Base-by-base conservation (phyloP, 2,888 invertebrate species). In the Unio pictorum region DNA sequence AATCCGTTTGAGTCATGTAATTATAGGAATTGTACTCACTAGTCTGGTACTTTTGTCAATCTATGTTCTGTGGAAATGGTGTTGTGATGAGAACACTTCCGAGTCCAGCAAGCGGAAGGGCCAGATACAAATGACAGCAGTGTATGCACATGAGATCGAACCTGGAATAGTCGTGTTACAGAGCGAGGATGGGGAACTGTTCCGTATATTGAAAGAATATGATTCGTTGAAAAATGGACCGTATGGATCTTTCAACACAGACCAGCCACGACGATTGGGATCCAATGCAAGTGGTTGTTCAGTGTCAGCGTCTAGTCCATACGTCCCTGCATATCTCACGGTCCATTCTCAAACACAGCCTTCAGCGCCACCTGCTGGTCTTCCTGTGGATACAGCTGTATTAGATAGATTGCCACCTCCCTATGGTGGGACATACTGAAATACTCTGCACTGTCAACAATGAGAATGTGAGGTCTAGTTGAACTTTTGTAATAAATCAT, bases 101-200 rank as follows among this genome's bases (percentile, higher is more conserved):
- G 23, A 45, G 54, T 61, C 59, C 54, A 63, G 62, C 30, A 69
- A 69, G 34, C 54, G 64, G 3, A 64, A 65, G 1, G 45, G 45
- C 45, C 28, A 60, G 59, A 18, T 58, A 45, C 28, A 55, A 20
- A 61, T 75, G 69, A 75, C 70, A 18, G 71, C 80, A 1, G 73
- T 78, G 3, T 80, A 76, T 34, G 78, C 75, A 0, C 80, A 80
- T 55, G 80, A 80, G 61, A 67, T 80, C 4, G 76, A 78, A 65
- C 78, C 80, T 0, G 80, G 80, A 23, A 64, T 76, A 18, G 72
- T 80, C 54, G 76, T 80, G 3, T 66, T 80, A 2, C 80, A 80
- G 61, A 76, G 78, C 34, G 73, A 74, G 17, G 78, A 78, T 28
- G 80, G 80, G 0, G 76, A 76, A 61, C 78, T 75, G 61, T 80